Evolutionary conservation across 2,113 vertebrate species (phyloP).

Genomic region (Tretioscincus oriximinensis): DNA sequence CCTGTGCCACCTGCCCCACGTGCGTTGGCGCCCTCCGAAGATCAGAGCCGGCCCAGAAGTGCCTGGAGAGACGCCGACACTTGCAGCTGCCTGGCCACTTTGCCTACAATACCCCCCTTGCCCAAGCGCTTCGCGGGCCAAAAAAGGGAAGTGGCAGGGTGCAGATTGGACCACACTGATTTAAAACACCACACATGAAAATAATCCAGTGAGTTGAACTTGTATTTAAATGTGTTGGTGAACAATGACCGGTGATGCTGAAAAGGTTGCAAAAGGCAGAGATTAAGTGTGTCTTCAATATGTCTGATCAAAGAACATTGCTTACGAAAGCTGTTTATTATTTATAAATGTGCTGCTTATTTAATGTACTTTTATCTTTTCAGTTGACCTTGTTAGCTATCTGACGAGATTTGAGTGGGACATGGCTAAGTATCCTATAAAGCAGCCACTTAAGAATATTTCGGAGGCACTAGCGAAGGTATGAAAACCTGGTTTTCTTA

Average conservation of each 20-base stretch:
- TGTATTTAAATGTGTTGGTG: background rate
- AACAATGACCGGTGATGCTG: background rate
- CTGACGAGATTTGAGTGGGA: constrained; percentile 94
- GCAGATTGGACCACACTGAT: no score
- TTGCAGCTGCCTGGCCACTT: no score
- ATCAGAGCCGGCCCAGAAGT: no score
- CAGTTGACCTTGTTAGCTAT: constrained; percentile 87
- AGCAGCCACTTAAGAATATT: constrained; percentile 85
- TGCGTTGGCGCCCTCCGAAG: no score
- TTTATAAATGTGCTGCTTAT: constrained; percentile 30
- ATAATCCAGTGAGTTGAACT: background rate
- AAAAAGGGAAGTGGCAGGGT: no score
- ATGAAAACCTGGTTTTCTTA: constrained; percentile 14
- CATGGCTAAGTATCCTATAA: constrained; percentile 91
- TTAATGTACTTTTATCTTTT: constrained; percentile 47
- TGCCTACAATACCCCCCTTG: no score
- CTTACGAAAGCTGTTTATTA: background rate
- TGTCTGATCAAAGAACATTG: background rate
- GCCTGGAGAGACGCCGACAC: no score
- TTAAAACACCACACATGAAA: background rate
- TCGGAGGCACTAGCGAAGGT: constrained; percentile 91
- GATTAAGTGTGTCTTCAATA: background rate
- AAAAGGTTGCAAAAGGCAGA: background rate
- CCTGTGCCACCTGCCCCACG: no score
- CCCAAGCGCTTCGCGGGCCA: no score